Conservation (phyloP, 2,888 invertebrate genomes). For the Trilocha varians region DNA sequence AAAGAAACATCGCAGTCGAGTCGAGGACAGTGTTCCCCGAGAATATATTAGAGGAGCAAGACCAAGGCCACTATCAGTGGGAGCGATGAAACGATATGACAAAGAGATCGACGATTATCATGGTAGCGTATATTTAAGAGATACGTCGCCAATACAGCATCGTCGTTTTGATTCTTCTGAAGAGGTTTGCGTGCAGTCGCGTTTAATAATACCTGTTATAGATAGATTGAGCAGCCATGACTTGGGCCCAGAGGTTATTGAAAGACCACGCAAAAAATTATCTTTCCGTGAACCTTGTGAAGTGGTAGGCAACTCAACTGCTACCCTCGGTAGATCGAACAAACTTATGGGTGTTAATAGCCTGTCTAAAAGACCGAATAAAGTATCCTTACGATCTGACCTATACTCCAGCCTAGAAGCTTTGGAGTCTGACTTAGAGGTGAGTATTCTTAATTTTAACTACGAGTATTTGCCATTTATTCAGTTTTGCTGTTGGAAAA, state of each 20-base stretch:
- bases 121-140: slow-evolving; percentile 33
- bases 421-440: slow-evolving; percentile 75
- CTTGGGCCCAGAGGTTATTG: slow-evolving; percentile 45
- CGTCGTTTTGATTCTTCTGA: slow-evolving; percentile 49
- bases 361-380: slow-evolving; percentile 44
- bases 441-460: too few species aligned
- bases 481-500: too few species aligned
- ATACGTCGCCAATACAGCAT: slow-evolving; percentile 29
- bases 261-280: slow-evolving; percentile 85
- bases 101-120: slow-evolving; percentile 36
- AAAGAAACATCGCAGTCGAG: slow-evolving; percentile 49
- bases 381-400: slow-evolving; percentile 41
- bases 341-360: slow-evolving; percentile 63
- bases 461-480: too few species aligned
- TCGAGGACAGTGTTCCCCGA: slow-evolving; percentile 31
- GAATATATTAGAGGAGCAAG: slow-evolving; percentile 28
- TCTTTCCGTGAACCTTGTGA: slow-evolving; percentile 88
- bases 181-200: slow-evolving; percentile 56
- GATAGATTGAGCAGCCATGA: slow-evolving; percentile 53
- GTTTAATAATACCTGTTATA: slow-evolving; percentile 49
- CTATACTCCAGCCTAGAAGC: slow-evolving; percentile 70
- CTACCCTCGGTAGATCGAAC: slow-evolving; percentile 49
- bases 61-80: slow-evolving; percentile 56
- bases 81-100: slow-evolving; percentile 48
- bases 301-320: slow-evolving; percentile 64